Conservation (phyloP, 2,888 invertebrate genomes). For the Amphipoea oculea region DNA sequence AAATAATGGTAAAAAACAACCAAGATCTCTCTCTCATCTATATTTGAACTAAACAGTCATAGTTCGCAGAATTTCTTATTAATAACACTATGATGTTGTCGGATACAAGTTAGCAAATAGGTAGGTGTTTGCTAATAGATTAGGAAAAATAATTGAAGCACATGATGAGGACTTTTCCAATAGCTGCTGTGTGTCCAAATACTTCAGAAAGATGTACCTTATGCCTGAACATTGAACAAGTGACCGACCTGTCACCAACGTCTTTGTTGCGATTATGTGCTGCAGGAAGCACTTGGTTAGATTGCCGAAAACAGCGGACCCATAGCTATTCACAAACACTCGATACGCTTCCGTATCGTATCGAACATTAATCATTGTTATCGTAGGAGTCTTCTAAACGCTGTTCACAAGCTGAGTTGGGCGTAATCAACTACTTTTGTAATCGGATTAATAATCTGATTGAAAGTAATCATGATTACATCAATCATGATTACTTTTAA, state of each 20-base stretch:
- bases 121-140: background rate
- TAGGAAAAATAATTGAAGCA: background rate
- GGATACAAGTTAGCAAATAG: background rate
- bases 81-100: slow-evolving; percentile 2
- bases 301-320: background rate
- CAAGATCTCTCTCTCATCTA: slow-evolving; percentile 3
- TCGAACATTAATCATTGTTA: too few species aligned
- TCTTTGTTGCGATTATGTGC: background rate
- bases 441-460: too few species aligned
- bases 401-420: too few species aligned
- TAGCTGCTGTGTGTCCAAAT: background rate
- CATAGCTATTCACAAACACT: too few species aligned
- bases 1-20: background rate
- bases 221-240: background rate
- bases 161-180: background rate
- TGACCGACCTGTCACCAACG: too few species aligned
- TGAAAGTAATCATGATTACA: too few species aligned
- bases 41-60: slow-evolving; percentile 12
- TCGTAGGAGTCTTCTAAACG: too few species aligned
- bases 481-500: too few species aligned
- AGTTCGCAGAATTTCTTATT: slow-evolving; percentile 28
- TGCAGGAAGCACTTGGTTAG: background rate
- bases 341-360: too few species aligned
- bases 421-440: too few species aligned
- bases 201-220: background rate